phyloP scores from a whole-genome alignment of 2,888 invertebrate species.

The Empis livida region DNA sequence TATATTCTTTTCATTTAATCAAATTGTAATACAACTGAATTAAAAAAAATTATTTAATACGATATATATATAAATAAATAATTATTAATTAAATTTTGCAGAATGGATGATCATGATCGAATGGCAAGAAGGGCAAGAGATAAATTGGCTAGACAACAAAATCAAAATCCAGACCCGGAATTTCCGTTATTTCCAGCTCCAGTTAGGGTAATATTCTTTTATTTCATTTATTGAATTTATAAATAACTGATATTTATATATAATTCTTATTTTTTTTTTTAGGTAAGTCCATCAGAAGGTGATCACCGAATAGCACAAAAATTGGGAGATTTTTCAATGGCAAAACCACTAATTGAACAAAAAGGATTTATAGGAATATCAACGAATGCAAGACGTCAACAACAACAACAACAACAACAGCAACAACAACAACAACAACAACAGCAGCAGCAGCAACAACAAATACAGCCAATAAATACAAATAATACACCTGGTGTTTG shows the following conservation, averaged over 20 bases:
- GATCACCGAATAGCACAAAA: slow-evolving; percentile 31
- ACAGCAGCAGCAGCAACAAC: too few species aligned
- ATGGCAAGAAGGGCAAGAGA: slow-evolving; percentile 33
- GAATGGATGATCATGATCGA: slow-evolving; percentile 35
- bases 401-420: not conserved
- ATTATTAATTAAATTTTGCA: slow-evolving; percentile 14
- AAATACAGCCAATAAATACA: not conserved
- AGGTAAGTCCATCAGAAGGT: slow-evolving; percentile 25
- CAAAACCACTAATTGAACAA: slow-evolving; percentile 26
- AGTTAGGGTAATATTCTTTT: slow-evolving; percentile 25
- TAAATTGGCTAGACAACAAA: slow-evolving; percentile 32
- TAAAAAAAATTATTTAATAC: too few species aligned
- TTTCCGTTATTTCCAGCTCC: slow-evolving; percentile 30
- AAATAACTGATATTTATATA: not conserved
- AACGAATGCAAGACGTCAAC: slow-evolving; percentile 5
- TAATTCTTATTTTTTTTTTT: not conserved
- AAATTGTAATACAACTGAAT: too few species aligned
- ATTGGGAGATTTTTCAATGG: slow-evolving; percentile 28
- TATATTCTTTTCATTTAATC: too few species aligned
- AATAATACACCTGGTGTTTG: not conserved
- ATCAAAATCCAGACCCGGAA: slow-evolving; percentile 29
- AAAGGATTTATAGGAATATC: slow-evolving; percentile 19
- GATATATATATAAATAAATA: not conserved
- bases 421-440: not conserved
- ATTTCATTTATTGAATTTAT: too few species aligned